Evolutionary conservation across 2,888 invertebrate genomes (phyloP).

Genomic region (Andricus quercusramuli): DNA sequence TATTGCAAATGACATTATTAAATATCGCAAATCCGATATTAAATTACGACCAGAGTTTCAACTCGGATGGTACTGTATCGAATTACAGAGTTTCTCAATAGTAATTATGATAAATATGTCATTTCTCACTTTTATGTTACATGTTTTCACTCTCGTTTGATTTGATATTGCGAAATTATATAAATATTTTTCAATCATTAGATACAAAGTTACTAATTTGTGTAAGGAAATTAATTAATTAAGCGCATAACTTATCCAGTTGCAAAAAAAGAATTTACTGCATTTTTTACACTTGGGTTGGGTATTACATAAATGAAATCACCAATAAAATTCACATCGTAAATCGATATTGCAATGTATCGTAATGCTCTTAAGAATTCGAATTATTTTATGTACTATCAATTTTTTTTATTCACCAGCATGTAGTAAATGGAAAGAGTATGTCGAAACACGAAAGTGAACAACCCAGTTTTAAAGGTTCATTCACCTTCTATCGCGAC

Average conservation of each 20-base stretch:
- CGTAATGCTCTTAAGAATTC: not conserved
- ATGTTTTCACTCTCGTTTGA: not conserved
- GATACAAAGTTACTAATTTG: too few species aligned
- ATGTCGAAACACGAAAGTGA: constrained; percentile 1
- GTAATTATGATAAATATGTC: not conserved
- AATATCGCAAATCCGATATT: constrained; percentile 32
- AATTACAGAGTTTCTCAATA: constrained; percentile 27
- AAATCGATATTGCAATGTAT: not conserved
- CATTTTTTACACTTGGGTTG: too few species aligned
- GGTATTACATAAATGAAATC: too few species aligned
- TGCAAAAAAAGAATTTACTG: too few species aligned
- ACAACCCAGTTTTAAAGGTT: constrained; percentile 26
- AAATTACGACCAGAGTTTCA: constrained; percentile 23
- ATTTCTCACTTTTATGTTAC: not conserved
- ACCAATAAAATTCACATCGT: not conserved
- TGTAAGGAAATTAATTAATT: too few species aligned
- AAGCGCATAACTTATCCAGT: too few species aligned
- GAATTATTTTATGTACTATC: not conserved
- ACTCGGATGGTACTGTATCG: constrained; percentile 27
- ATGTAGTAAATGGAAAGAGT: not conserved
- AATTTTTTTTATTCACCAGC: not conserved
- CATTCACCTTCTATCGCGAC: constrained; percentile 15
- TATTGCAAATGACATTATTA: constrained; percentile 14
- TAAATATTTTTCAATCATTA: too few species aligned
- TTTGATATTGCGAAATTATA: not conserved